Evolutionary conservation across 2,888 invertebrate genomes (phyloP).

Genomic region (Oegoconia quadripuncta): DNA sequence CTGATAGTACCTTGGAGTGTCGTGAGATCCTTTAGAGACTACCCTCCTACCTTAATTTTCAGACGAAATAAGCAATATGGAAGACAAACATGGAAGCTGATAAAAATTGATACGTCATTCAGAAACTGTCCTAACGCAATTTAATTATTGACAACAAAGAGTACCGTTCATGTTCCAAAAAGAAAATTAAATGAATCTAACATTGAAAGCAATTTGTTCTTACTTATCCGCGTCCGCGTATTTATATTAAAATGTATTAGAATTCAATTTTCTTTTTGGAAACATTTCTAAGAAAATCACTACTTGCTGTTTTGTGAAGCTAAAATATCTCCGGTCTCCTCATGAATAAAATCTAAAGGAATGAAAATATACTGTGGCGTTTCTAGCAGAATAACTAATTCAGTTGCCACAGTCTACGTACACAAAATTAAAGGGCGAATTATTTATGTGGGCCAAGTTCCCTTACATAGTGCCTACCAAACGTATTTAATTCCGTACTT

Average conservation of each 20-base stretch:
- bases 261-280: too few relatives aligned
- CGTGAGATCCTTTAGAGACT: constrained; percentile 11
- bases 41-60: constrained; percentile 21
- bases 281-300: too few relatives aligned
- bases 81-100: constrained; percentile 7
- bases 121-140: too few relatives aligned
- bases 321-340: constrained; percentile 1
- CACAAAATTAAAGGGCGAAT: constrained; percentile 45
- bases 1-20: background rate
- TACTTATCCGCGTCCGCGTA: too few relatives aligned
- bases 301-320: background rate
- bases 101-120: constrained; percentile 16
- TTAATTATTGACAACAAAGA: too few relatives aligned
- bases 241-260: too few relatives aligned
- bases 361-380: too few relatives aligned
- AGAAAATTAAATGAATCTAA: too few relatives aligned
- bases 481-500: constrained; percentile 52
- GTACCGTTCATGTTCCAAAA: too few relatives aligned
- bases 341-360: constrained; percentile 5
- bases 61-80: constrained; percentile 26
- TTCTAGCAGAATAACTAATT: constrained; percentile 13
- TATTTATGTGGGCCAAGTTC: constrained; percentile 51
- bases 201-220: too few relatives aligned
- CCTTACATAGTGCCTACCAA: constrained; percentile 25
- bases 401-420: constrained; percentile 23